Conservation (phyloP, 2,797 vertebrate genomes). For the Natrix natrix region DNA sequence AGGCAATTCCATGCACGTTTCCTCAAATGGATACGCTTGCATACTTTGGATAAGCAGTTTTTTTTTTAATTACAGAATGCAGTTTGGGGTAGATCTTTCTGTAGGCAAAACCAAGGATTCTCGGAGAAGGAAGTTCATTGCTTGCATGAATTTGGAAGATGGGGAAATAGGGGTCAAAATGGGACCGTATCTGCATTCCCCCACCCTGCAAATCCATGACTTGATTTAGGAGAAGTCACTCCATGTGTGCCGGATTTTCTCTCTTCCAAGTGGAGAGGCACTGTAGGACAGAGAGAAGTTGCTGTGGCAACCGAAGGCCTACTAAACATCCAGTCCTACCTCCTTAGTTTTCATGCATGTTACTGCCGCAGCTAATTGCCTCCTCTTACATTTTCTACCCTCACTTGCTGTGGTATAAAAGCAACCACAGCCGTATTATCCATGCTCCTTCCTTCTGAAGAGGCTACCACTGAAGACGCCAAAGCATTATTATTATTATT, state of each 20-base stretch:
- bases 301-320: neutral
- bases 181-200: neutral
- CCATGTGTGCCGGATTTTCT: rapidly evolving
- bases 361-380: too few species aligned
- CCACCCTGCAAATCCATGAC: neutral
- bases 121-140: neutral
- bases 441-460: neutral
- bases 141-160: neutral
- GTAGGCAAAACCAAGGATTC: neutral
- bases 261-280: neutral
- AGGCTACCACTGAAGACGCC: neutral
- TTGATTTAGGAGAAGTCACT: neutral
- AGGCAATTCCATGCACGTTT: neutral
- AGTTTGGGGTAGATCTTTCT: neutral
- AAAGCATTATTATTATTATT: neutral
- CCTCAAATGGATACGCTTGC: neutral
- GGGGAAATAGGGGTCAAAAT: neutral
- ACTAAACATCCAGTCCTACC: neutral
- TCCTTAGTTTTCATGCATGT: neutral
- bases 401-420: neutral
- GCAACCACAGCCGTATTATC: neutral
- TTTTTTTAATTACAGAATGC: neutral
- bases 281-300: neutral
- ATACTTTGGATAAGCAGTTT: neutral
- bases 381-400: neutral